Evolutionary conservation across 1,140 invertebrate genomes (phyloP), one percentile per base, ranked within the genome.

Genomic region (Proctacanthus coquilletti): DNA sequence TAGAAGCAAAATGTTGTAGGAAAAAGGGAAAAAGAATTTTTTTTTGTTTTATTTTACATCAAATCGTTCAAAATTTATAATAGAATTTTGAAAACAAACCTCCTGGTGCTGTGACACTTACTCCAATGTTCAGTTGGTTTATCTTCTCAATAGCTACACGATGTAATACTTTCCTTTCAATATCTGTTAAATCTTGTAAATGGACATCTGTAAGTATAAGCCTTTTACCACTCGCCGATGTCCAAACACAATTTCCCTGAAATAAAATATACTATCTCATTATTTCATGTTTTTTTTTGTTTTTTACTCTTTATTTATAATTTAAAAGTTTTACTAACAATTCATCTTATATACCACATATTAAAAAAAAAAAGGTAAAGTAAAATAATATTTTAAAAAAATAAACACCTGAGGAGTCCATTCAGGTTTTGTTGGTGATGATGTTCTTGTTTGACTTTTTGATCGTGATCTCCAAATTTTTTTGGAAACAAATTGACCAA

Each of bases 371-470:
- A n/a, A n/a, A n/a, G n/a, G n/a, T n/a, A n/a, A n/a, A n/a, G n/a
- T n/a, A n/a, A n/a, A n/a, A n/a, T n/a, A n/a, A n/a, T n/a, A n/a
- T n/a, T n/a, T n/a, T n/a, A n/a, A n/a, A n/a, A n/a, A n/a, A n/a
- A n/a, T n/a, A n/a, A n/a, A 78, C 62, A 86, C 84, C 76, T 82
- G 77, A 44, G 84, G 82, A 17, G 77, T 79, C 85, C 84, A 86
- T 18, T 66, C 52, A n/a, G 61, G 53, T 15, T 54, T 60, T 4
- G 64, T 23, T 23, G 37, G 5, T 0, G 21, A 18, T 38, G 51
- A 45, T 61, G 61, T 65, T 41, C 77, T 69, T 34, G 75, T 77
- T 43, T 83, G 78, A 52, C 79, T 81, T 55, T 85, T 84, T 42
- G 78, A 83, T 39, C 83, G 64, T 19, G 78, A 76, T 44, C 77